Conservation (phyloP, 2,113 vertebrate species). For the Butastur rufipennis region DNA sequence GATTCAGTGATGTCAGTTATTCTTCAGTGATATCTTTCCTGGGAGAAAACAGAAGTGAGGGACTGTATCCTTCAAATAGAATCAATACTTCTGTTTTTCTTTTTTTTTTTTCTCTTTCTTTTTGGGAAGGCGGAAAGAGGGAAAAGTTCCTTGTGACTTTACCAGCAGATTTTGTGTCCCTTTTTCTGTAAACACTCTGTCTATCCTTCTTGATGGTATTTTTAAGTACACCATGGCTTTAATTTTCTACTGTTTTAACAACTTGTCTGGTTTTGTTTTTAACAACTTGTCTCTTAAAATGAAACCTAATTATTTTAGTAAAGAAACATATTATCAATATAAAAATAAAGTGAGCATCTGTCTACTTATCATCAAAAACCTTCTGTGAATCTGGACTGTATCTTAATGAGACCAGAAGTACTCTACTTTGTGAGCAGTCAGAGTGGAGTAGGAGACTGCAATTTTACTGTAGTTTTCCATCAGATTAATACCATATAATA, state of each 20-base stretch:
- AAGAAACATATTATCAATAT: slow-evolving; percentile 44
- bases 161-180: slow-evolving; percentile 21
- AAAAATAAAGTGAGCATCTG: slow-evolving; percentile 50
- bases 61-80: neutral
- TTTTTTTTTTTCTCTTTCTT: neutral
- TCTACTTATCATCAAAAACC: slow-evolving; percentile 25
- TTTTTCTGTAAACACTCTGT: slow-evolving; percentile 37
- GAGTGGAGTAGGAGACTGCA: neutral
- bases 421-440: neutral
- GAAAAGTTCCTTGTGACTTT: slow-evolving; percentile 19
- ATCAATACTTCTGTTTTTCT: neutral
- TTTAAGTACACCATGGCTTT: slow-evolving; percentile 18
- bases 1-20: neutral
- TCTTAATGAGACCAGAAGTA: neutral
- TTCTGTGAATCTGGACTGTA: slow-evolving; percentile 27
- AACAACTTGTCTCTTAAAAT: slow-evolving; percentile 52
- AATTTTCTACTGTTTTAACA: slow-evolving; percentile 48
- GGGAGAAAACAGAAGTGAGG: neutral
- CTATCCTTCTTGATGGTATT: slow-evolving; percentile 20
- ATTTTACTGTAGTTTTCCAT: neutral
- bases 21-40: neutral
- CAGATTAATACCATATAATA: neutral
- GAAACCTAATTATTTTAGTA: slow-evolving; percentile 49
- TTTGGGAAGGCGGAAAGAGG: neutral
- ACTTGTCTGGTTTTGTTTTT: slow-evolving; percentile 53